Evolutionary conservation across 2,797 vertebrate genomes (phyloP).

Genomic region (Denticeps clupeoides): DNA sequence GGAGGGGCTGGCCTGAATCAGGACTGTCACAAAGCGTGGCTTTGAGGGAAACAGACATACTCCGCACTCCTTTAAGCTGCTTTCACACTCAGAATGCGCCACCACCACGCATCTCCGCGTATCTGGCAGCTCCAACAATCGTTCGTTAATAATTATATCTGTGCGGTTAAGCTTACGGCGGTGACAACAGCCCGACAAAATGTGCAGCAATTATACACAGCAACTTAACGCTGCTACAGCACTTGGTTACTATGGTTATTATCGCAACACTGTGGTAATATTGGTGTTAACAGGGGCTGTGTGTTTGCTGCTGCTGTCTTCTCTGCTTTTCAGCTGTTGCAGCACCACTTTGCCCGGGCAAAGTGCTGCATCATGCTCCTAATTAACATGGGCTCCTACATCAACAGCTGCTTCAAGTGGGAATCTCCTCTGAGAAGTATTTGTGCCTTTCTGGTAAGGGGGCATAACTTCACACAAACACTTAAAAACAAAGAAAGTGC

Average conservation of each 20-base stretch:
- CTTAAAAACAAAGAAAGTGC: conserved; percentile 1
- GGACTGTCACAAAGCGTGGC: conserved; percentile 18
- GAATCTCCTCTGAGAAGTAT: conserved; percentile 79
- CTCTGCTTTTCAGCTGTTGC: conserved; percentile 58
- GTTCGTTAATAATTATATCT: no score
- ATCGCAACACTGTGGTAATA: no score
- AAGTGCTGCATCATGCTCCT: conserved; percentile 78
- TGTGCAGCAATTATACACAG: no score
- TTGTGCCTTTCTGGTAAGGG: conserved; percentile 74
- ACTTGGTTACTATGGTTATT: no score
- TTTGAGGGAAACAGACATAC: conserved; percentile 20
- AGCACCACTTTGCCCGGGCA: conserved; percentile 77
- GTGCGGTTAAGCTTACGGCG: no score
- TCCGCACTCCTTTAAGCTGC: conserved; percentile 6
- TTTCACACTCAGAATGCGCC: neutral
- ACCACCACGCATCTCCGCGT: conserved; percentile 8
- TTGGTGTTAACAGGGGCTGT: conserved; percentile 5
- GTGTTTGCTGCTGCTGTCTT: neutral
- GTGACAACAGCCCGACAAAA: no score
- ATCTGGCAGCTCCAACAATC: no score
- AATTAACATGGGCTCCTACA: conserved; percentile 64
- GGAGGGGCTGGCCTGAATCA: conserved; percentile 25
- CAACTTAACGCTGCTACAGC: no score
- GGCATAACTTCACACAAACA: conserved; percentile 23
- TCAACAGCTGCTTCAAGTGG: conserved; percentile 91